Evolutionary conservation across 2,113 vertebrate genomes (phyloP).

Genomic region (Willisornis vidua): DNA sequence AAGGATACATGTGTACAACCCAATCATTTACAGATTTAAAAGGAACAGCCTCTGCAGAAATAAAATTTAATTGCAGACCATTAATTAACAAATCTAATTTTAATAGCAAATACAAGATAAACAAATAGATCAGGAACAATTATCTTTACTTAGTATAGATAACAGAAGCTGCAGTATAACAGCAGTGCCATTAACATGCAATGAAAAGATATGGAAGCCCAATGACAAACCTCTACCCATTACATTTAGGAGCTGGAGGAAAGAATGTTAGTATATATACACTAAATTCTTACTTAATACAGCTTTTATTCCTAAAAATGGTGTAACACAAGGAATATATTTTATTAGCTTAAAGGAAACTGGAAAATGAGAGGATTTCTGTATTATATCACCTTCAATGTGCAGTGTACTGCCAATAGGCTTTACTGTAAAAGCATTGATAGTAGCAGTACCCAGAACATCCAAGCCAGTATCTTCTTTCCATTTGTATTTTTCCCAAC

Average conservation of each 20-base stretch:
- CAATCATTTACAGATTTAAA: constrained; percentile 75
- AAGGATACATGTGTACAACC: constrained; percentile 79
- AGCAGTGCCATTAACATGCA: not conserved
- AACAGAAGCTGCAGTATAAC: not conserved
- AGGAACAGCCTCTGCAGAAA: constrained; percentile 72
- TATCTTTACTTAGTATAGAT: not conserved
- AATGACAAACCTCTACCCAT: not conserved
- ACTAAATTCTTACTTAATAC: not conserved
- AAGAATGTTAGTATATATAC: not conserved
- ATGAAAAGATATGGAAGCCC: not conserved
- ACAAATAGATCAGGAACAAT: not conserved
- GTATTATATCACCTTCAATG: not conserved
- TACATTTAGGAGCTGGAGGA: not conserved
- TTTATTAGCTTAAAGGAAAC: not conserved
- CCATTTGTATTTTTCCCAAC: constrained; percentile 57
- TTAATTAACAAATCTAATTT: not conserved
- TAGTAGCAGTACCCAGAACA: constrained; percentile 65
- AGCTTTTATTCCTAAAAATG: not conserved
- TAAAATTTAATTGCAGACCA: constrained; percentile 46
- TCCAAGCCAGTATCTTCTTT: constrained; percentile 66
- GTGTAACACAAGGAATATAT: not conserved
- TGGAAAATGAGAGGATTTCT: not conserved
- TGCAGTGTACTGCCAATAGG: not conserved
- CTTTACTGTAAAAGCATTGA: not conserved
- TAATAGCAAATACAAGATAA: not conserved